Evolutionary conservation across 1,140 invertebrate species (phyloP).

Genomic region (Gonioctena quinquepunctata): DNA sequence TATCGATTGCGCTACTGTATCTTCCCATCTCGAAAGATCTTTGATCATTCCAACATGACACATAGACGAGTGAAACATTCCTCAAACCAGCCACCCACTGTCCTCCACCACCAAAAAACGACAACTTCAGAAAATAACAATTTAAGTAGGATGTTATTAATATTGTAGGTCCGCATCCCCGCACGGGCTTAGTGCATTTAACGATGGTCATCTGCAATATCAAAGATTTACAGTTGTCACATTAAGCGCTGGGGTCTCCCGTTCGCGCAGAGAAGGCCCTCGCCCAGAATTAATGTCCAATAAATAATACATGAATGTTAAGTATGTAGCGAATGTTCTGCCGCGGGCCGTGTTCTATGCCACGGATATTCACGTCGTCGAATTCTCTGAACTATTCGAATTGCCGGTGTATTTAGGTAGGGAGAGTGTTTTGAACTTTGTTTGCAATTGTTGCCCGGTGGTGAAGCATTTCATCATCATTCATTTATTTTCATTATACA

Average conservation of each 20-base stretch:
- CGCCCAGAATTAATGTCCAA: slow-evolving; percentile 27
- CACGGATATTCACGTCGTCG: too few species aligned
- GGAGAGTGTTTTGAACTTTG: too few species aligned
- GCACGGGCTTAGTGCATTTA: slow-evolving; percentile 4
- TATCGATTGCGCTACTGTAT: too few species aligned
- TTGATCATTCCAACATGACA: neutral
- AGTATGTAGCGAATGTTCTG: slow-evolving; percentile 30
- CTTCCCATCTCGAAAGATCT: too few species aligned
- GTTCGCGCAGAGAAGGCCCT: slow-evolving; percentile 7
- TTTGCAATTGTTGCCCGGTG: too few species aligned
- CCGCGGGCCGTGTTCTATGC: neutral
- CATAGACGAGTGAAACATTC: neutral
- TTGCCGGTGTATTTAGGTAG: too few species aligned
- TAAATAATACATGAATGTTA: slow-evolving; percentile 34
- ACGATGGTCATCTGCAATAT: slow-evolving; percentile 35
- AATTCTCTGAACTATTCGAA: too few species aligned
- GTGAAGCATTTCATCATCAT: too few species aligned
- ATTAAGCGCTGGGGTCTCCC: slow-evolving; percentile 27
- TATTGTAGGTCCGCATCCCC: neutral
- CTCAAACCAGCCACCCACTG: neutral
- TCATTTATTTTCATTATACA: too few species aligned
- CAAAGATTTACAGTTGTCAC: slow-evolving; percentile 35
- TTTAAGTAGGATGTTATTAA: slow-evolving; percentile 21
- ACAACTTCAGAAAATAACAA: neutral
- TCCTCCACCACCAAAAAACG: neutral